Evolutionary conservation across 1,140 invertebrate species (phyloP), one percentile per base, ranked within the genome.

Genomic region (Trachelipus rathkii): DNA sequence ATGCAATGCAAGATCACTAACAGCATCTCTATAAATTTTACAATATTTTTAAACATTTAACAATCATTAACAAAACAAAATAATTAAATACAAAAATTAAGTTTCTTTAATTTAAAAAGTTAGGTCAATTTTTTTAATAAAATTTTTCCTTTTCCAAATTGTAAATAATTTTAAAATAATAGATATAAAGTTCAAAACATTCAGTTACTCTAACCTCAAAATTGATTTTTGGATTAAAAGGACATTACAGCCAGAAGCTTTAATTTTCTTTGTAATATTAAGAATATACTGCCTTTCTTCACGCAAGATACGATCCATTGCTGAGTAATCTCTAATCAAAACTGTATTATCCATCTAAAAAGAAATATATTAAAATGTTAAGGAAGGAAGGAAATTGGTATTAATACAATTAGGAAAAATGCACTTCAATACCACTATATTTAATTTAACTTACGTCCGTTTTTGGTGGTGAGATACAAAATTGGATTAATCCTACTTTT

Each of bases 401-500:
- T 19, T 11, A 71, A 15, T 24, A 71, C 43, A 11, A 23, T 10
- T n/a, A 71, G 0, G 3, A 23, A 24, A 71, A 15, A 15, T n/a
- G 2, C 23, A 71, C 43, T 23, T 23, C 23, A 3, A 15, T n/a
- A 72, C n/a, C n/a, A 7, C 43, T 33, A 15, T 66, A 6, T 11
- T 46, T 23, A 77, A 0, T 67, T 44, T 19, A 78, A 87, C 88
- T 89, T 87, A 96, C 94, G 88, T 99, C 97, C 77, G 98, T 99
- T 87, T 99, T 99, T 10, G 98, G 98, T 75, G 98, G 95, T 66
- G 97, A 99, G 85, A 99, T 96, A 85, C 98, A 99, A 85, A 99
- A 99, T 85, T 99, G 98, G 82, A 99, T 99, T 0, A 99, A 89
- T 79, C 95, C 98, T 87, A 99, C 97, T 87, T 98, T 98, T 3